Evolutionary conservation across 2,797 vertebrate genomes (phyloP).

Genomic region (Lophotriccus pileatus): DNA sequence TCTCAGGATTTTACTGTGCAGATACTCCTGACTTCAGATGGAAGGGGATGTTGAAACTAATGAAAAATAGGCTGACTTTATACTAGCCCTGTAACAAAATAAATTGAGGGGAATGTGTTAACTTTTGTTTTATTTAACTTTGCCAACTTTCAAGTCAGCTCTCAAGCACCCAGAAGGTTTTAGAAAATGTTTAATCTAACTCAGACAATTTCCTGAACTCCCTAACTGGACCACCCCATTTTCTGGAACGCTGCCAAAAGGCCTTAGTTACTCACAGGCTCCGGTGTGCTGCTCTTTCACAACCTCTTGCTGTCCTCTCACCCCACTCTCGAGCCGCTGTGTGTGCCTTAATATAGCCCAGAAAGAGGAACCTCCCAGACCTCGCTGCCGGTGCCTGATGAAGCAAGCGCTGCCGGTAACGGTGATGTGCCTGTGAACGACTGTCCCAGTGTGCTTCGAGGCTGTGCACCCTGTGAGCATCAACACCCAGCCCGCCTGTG

Average conservation of each 20-base stretch:
- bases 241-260: slow-evolving; percentile 69
- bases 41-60: neutral
- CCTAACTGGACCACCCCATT: slow-evolving; percentile 74
- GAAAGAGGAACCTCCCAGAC: slow-evolving; percentile 36
- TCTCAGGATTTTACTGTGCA: neutral
- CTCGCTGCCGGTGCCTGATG: neutral
- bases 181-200: slow-evolving; percentile 79
- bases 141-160: slow-evolving; percentile 73
- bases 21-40: neutral
- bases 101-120: slow-evolving; percentile 66
- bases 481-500: rapidly evolving
- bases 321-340: neutral
- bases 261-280: slow-evolving; percentile 19
- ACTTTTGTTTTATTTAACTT: slow-evolving; percentile 74
- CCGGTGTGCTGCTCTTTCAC: slow-evolving; percentile 42
- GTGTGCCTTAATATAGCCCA: slow-evolving; percentile 6
- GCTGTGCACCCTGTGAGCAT: rapidly evolving
- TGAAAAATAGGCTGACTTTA: slow-evolving; percentile 21
- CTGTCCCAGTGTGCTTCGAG: rapidly evolving
- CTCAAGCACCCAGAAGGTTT: slow-evolving; percentile 70
- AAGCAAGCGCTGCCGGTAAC: neutral
- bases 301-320: slow-evolving; percentile 32
- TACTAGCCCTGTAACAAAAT: slow-evolving; percentile 41
- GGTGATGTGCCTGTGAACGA: neutral
- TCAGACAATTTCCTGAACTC: slow-evolving; percentile 78